These are phyloP conservation scores for Chirona hameri DNA, from an alignment of 2,888 invertebrate genomes.

Conservation along the genomic window DNA sequence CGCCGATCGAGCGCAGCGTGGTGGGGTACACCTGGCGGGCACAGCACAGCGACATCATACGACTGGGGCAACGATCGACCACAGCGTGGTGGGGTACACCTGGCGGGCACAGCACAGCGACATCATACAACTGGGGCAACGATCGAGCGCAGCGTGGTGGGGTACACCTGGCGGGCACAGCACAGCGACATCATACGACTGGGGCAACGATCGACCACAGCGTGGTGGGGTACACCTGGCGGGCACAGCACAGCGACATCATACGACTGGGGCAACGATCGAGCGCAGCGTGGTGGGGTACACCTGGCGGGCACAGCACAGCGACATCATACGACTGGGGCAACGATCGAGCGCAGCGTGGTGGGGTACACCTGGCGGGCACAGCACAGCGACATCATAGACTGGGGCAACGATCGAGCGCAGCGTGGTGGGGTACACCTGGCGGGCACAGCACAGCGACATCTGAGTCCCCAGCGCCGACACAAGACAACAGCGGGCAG, in stretches of 20 bases:
- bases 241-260: too few relatives aligned
- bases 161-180: slow-evolving; percentile 69
- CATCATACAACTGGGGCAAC: too few relatives aligned
- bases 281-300: slow-evolving; percentile 85
- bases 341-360: slow-evolving; percentile 77
- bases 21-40: slow-evolving; percentile 75
- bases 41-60: too few relatives aligned
- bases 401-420: slow-evolving; percentile 82
- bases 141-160: slow-evolving; percentile 78
- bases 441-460: slow-evolving; percentile 7
- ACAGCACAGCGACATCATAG: too few relatives aligned
- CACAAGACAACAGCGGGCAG: not conserved
- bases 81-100: slow-evolving; percentile 82
- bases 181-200: too few relatives aligned
- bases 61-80: too few relatives aligned
- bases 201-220: slow-evolving; percentile 79
- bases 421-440: slow-evolving; percentile 82
- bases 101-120: too few relatives aligned
- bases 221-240: slow-evolving; percentile 78
- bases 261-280: too few relatives aligned
- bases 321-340: too few relatives aligned
- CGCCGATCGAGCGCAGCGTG: slow-evolving; percentile 78
- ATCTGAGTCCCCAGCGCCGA: not conserved
- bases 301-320: slow-evolving; percentile 58
- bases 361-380: slow-evolving; percentile 75